Conservation (phyloP, 2,113 vertebrate species). For the Onychorhynchus coronatus region DNA sequence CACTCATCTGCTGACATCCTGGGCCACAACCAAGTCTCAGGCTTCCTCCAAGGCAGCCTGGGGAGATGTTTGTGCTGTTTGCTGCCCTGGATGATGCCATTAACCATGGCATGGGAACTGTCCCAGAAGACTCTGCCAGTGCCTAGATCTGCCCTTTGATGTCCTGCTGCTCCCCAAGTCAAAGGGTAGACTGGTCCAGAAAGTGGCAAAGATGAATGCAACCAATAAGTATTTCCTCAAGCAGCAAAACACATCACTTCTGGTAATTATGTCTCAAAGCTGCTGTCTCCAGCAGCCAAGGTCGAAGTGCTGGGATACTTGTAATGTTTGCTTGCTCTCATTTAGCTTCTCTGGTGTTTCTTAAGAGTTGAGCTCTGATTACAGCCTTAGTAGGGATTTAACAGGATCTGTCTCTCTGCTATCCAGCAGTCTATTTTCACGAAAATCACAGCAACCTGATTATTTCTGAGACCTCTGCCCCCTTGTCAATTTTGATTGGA, state of each 20-base stretch:
- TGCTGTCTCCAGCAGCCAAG: neutral
- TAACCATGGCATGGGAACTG: neutral
- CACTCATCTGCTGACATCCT: neutral
- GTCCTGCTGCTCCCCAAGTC: neutral
- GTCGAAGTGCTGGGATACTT: neutral
- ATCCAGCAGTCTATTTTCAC: conserved; percentile 31
- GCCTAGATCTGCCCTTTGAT: neutral
- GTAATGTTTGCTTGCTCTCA: neutral
- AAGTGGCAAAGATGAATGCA: neutral
- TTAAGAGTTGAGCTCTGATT: conserved; percentile 34
- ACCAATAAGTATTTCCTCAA: neutral
- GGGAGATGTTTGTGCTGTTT: neutral
- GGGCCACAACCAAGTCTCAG: neutral
- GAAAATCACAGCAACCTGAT: conserved; percentile 61
- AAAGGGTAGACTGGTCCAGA: neutral
- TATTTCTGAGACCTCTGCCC: conserved; percentile 70
- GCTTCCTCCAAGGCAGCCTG: neutral
- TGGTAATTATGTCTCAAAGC: neutral
- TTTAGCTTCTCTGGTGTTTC: neutral
- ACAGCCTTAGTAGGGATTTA: conserved; percentile 16
- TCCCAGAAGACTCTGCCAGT: neutral
- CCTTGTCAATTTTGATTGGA: conserved; percentile 64
- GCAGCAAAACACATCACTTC: neutral
- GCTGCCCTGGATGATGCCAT: neutral
- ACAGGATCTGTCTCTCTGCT: conserved; percentile 6